Conservation (phyloP, 1,140 invertebrate species). For the Apis dorsata region DNA sequence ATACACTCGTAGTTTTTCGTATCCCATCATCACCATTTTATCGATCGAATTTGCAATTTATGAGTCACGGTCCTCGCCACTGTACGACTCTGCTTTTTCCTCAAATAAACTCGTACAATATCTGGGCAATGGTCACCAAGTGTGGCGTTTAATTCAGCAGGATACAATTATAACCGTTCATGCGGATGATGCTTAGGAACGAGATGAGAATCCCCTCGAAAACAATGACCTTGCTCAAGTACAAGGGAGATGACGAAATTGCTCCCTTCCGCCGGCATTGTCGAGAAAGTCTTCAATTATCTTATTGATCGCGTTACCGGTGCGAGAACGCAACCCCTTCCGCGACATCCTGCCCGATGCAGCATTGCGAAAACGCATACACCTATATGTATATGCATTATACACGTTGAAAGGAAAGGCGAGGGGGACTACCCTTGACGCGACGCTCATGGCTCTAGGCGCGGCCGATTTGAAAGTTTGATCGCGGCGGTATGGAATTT, state of each 20-base stretch:
- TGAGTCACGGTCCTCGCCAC: not conserved
- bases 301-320: slow-evolving; percentile 69
- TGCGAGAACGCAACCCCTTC: slow-evolving; percentile 59
- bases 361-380: slow-evolving; percentile 19
- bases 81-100: not conserved
- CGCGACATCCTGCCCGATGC: slow-evolving; percentile 45
- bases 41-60: slow-evolving; percentile 25
- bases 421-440: slow-evolving; percentile 40
- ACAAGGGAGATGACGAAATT: slow-evolving; percentile 60
- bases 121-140: not conserved
- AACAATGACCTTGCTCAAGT: slow-evolving; percentile 61
- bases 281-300: slow-evolving; percentile 72
- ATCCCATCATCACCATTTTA: not conserved
- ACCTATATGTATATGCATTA: not conserved
- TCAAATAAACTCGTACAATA: not conserved
- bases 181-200: slow-evolving; percentile 22
- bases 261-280: slow-evolving; percentile 66
- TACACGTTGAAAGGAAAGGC: not conserved
- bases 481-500: not conserved
- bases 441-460: not conserved
- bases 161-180: slow-evolving; percentile 42
- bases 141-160: slow-evolving; percentile 11
- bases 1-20: not conserved
- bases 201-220: slow-evolving; percentile 43
- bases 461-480: not conserved